Percentiles rank a stretch among this genome's conserved stretches.
Evolutionary conservation across 64 coral and sea anemone species (phyloP).

Genomic region (Hydrozoanthus tunicans): DNA sequence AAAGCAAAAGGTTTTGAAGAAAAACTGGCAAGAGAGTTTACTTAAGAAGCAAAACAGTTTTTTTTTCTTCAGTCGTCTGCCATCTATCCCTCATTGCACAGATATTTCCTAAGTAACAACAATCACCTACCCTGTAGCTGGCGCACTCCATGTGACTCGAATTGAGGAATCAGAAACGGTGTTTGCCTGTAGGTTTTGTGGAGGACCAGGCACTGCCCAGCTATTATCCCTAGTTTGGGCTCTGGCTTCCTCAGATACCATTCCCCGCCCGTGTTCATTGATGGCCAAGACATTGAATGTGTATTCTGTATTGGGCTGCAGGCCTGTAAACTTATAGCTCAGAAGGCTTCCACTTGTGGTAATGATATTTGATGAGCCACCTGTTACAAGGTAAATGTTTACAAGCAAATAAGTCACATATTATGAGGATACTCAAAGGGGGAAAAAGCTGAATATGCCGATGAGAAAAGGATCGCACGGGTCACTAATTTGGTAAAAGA

Average conservation of each 20-base stretch:
- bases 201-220: constrained; percentile 41
- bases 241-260: background rate
- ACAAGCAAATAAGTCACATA: too few relatives aligned
- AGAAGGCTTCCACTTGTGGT: constrained; percentile 20
- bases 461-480: too few relatives aligned
- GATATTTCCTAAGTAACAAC: too few relatives aligned
- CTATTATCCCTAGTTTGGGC: constrained; percentile 21
- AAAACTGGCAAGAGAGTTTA: too few relatives aligned
- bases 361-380: background rate
- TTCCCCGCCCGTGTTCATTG: constrained; percentile 39
- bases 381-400: background rate
- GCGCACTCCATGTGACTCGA: constrained; percentile 19
- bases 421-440: too few relatives aligned
- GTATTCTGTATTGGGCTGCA: constrained; percentile 33
- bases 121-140: constrained; percentile 19
- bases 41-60: too few relatives aligned
- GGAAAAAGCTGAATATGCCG: too few relatives aligned
- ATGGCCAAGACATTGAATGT: constrained; percentile 31
- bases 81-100: too few relatives aligned
- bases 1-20: too few relatives aligned
- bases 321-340: constrained; percentile 3
- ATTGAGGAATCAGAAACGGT: constrained; percentile 47
- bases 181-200: constrained; percentile 11
- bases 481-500: too few relatives aligned
- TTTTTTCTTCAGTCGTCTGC: too few relatives aligned